Base-by-base conservation (phyloP, 2,797 vertebrate genomes). In the Acanthornis magna region DNA sequence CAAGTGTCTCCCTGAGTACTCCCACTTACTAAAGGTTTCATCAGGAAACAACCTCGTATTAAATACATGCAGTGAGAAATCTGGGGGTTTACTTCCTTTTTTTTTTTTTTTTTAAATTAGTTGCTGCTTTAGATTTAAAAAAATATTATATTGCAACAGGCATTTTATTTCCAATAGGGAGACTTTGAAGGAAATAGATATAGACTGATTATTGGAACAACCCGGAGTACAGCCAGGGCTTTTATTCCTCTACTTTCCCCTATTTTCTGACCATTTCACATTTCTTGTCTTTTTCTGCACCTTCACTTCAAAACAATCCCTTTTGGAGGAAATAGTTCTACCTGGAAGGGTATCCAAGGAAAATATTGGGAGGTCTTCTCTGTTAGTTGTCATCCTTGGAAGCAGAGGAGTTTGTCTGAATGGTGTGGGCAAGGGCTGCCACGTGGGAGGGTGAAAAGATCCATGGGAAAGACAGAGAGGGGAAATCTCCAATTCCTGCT, bases 31-130 rank as follows among this genome's bases (percentile, higher is more conserved):
- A 13, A 81, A 61, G 83, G 63, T 79, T 93, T 74, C 86, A 82
- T 79, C 72, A 71, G 87, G 92, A 79, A 95, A 85, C 75, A 82
- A 61, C 74, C 61, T 53, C 57, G 3, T 89, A 93, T 86, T 93
- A 94, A 94, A 85, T 93, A 65, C 18, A 62, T 61, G 43, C 43
- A 90, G 83, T 76, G 83, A 85, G 78, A 93, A 96, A 89, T 78
- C 45, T 42, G 66, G 67, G 60, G 60, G 47, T 13, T 88, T 85
- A 15, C 23, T 45, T 48, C 48, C 26, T 22, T 47, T 54, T 40
- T 30, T 4, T 76, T 79, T 91, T 54, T 81, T 88, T 53, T 8
- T 36, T 36, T 36, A 36, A 58, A 63, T 88, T 78, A 26, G 30
- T 76, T 74, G 36, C 29, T 85, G 26, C 43, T 67, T 85, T 73